Conservation (phyloP, 2,888 invertebrate genomes). For the Halocaridina rubra region DNA sequence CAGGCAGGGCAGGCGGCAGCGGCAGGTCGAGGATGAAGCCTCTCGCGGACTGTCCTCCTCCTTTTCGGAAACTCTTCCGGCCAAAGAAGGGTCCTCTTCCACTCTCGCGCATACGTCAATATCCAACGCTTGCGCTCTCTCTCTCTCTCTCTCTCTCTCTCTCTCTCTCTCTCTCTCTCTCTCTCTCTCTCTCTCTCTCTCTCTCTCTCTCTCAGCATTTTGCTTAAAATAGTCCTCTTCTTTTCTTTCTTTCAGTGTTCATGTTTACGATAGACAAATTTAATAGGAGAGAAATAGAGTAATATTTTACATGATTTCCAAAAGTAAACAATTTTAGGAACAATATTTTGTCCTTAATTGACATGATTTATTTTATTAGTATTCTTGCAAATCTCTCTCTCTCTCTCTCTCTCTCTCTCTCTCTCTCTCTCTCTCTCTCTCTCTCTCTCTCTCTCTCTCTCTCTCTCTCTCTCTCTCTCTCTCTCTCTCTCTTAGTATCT, state of each 20-base stretch:
- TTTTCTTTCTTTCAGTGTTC: not conserved
- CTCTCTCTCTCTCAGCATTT: not conserved
- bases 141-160: slow-evolving; percentile 42
- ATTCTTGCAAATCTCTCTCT: too few relatives aligned
- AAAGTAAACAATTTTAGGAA: too few relatives aligned
- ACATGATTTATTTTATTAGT: too few relatives aligned
- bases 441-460: slow-evolving; percentile 15
- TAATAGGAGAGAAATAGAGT: too few relatives aligned
- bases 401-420: not conserved
- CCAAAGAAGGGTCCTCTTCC: too few relatives aligned
- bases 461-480: slow-evolving; percentile 19
- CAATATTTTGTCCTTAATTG: too few relatives aligned
- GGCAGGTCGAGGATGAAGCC: not conserved
- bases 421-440: slow-evolving; percentile 43
- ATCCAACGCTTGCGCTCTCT: not conserved
- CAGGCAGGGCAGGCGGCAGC: slow-evolving; percentile 32
- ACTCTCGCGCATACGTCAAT: slow-evolving; percentile 17
- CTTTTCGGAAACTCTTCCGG: not conserved
- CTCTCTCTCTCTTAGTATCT: not conserved
- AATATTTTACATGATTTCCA: too few relatives aligned
- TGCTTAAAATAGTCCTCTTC: not conserved
- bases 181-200: not conserved
- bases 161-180: slow-evolving; percentile 25
- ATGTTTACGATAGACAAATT: too few relatives aligned
- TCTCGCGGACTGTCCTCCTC: not conserved